A percentile compares a stretch with the other conserved stretches of the same genome.
These are phyloP conservation scores for Catagonus wagneri DNA, from an alignment of 2,113 vertebrate genomes.

Conservation along the genomic window DNA sequence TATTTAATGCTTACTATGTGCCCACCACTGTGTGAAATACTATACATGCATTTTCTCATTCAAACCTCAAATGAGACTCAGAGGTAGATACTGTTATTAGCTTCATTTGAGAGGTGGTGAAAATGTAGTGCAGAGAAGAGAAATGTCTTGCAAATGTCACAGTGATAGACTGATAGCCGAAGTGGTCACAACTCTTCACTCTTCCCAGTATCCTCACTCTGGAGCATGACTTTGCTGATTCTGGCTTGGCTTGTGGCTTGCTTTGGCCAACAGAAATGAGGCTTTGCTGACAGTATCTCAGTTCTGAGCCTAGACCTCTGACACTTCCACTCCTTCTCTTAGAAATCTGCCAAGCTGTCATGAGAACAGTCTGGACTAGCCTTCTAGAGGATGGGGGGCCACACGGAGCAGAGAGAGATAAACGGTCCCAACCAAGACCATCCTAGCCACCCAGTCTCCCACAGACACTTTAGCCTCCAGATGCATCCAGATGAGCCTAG, in stretches of 20 bases:
- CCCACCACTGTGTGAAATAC: not conserved
- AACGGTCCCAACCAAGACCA: not conserved
- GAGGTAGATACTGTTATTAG: not conserved
- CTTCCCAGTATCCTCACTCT: too few species aligned
- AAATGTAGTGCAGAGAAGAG: not conserved
- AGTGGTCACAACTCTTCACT: not conserved
- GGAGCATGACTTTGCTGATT: not conserved
- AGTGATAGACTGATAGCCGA: not conserved
- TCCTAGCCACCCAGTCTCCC: not conserved
- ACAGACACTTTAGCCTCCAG: not conserved
- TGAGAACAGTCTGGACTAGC: too few species aligned
- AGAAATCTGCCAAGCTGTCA: not conserved
- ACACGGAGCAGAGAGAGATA: not conserved
- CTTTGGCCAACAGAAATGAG: not conserved
- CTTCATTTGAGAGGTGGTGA: not conserved
- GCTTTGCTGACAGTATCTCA: not conserved
- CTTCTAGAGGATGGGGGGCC: not conserved
- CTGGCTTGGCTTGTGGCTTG: not conserved
- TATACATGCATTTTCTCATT: not conserved
- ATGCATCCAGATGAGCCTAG: not conserved
- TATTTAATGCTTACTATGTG: conserved; percentile 11
- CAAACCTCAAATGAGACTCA: not conserved
- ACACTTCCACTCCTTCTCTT: not conserved
- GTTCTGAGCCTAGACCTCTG: not conserved
- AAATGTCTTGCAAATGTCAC: not conserved